phyloP scores from a whole-genome alignment of 1,140 invertebrate genomes.

The Drosophila miranda region DNA sequence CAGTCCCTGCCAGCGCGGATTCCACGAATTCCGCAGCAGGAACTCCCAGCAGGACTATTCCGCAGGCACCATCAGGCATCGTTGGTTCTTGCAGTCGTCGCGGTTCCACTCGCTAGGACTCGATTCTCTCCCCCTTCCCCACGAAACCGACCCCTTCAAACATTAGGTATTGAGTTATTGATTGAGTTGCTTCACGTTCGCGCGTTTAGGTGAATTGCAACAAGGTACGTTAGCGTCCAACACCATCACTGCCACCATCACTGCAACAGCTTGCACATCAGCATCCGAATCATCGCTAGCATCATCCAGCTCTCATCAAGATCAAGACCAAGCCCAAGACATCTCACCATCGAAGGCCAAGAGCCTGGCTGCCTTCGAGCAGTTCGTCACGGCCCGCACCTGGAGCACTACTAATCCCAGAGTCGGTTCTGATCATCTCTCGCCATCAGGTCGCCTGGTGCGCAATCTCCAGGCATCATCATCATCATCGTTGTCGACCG shows the following conservation, averaged over 20 bases:
- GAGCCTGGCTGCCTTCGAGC: slow-evolving; percentile 69
- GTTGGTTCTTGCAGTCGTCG: slow-evolving; percentile 40
- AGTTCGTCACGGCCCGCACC: slow-evolving; percentile 65
- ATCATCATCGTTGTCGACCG: not conserved
- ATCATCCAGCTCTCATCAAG: slow-evolving; percentile 49
- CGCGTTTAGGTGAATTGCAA: slow-evolving; percentile 78
- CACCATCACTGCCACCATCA: slow-evolving; percentile 17
- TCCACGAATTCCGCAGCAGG: not conserved
- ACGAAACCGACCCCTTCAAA: no score
- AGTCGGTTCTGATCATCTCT: slow-evolving; percentile 66
- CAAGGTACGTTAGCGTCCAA: slow-evolving; percentile 73
- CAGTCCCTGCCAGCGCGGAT: slow-evolving; percentile 13
- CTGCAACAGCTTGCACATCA: slow-evolving; percentile 34
- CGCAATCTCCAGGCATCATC: slow-evolving; percentile 55
- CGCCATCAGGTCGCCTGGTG: slow-evolving; percentile 63
- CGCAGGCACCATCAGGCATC: slow-evolving; percentile 31
- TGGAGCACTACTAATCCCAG: slow-evolving; percentile 48
- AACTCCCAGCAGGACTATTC: no score
- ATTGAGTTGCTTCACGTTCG: slow-evolving; percentile 46
- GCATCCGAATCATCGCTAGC: slow-evolving; percentile 40
- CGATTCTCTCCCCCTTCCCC: slow-evolving; percentile 3
- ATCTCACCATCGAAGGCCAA: slow-evolving; percentile 56
- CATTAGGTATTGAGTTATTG: slow-evolving; percentile 23
- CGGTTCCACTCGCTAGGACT: slow-evolving; percentile 48
- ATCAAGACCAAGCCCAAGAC: slow-evolving; percentile 35